Conservation (phyloP, 2,797 vertebrate genomes). For the Pogonophryne albipinna region DNA sequence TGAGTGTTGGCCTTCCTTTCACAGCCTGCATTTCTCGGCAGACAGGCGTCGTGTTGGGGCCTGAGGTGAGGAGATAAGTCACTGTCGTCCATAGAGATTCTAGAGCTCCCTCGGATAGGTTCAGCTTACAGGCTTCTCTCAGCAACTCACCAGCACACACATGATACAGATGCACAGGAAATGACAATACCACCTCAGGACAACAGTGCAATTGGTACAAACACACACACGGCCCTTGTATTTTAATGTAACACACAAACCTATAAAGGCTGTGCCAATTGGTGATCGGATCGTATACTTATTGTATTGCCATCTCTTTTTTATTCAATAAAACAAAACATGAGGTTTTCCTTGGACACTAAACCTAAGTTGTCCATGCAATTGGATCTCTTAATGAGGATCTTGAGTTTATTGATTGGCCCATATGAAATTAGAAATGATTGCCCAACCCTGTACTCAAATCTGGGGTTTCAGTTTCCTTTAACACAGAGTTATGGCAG, state of each 20-base stretch:
- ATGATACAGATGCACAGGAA: constrained; percentile 3
- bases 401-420: no score
- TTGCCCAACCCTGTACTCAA: no score
- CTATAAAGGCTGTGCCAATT: no score
- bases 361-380: no score
- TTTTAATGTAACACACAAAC: no score
- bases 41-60: constrained; percentile 30
- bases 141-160: constrained; percentile 5
- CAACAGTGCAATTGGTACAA: not conserved
- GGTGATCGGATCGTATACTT: no score
- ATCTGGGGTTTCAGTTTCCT: constrained; percentile 2
- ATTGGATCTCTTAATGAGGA: no score
- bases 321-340: no score
- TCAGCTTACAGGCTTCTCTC: not conserved
- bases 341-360: no score
- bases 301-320: no score
- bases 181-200: constrained; percentile 1
- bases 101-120: constrained; percentile 18
- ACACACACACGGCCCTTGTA: no score
- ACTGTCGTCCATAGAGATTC: constrained; percentile 25
- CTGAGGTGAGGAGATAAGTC: constrained; percentile 53
- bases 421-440: no score
- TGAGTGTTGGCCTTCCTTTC: constrained; percentile 34
- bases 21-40: constrained; percentile 50
- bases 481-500: not conserved